Evolutionary conservation across 2,797 vertebrate genomes (phyloP), one percentile per base, ranked within the genome.

Genomic region (Megaceryle alcyon): DNA sequence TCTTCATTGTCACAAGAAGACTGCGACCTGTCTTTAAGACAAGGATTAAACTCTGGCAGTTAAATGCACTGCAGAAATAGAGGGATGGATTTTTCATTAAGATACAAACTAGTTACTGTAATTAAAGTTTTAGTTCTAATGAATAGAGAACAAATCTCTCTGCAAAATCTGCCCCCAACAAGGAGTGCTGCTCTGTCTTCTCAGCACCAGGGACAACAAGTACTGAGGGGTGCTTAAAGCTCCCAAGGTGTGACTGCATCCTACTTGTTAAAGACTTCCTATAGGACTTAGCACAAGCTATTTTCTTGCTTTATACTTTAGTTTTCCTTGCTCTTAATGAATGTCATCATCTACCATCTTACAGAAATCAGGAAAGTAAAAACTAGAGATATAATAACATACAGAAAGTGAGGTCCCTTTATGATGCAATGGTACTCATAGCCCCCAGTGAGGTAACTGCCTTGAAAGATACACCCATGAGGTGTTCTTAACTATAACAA

Each of bases 41-140:
- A 53, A 59, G 51, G 14, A 77, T 75, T 84, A 48, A 82, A 72
- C 57, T 20, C 23, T 44, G 18, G 14, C 31, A 84, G 35, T 35
- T 37, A 46, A 15, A 69, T 29, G n/a, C 5, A 26, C 56, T 80
- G 48, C 39, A 85, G 39, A 85, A 88, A 88, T 2, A 44, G 37
- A 91, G 21, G 19, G 13, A 84, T 48, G 21, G 39, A 33, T 75
- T 78, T 64, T 78, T 83, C 63, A 90, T 84, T 82, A 92, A 84
- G 56, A 77, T 39, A 76, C 29, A 69, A 86, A 81, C 14, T 85
- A 68, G 60, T 68, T 91, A 64, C 14, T 25, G 6, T 71, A 95
- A 96, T 96, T 94, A 75, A 90, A 82, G 51, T 70, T 90, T 68
- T 66, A 92, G 48, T 82, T 77, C 59, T 92, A 70, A 88, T 63